These are phyloP conservation scores for Spheniscus mendiculus DNA, from an alignment of 2,113 vertebrate species.

Conservation along the genomic window DNA sequence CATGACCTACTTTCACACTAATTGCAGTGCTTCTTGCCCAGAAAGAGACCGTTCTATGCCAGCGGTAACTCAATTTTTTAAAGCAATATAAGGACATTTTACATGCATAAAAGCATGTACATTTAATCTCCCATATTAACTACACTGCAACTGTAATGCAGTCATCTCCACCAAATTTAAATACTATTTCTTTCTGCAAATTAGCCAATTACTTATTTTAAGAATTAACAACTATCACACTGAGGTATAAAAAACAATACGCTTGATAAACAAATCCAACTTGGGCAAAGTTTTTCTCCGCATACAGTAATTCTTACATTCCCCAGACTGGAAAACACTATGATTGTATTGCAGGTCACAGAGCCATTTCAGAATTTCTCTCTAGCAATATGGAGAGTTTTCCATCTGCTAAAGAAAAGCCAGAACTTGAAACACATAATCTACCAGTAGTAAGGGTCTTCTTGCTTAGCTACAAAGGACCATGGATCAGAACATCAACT, in stretches of 20 bases:
- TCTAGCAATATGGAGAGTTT: background rate
- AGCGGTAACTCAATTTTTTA: background rate
- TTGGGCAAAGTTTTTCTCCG: background rate
- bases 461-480: background rate
- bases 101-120: background rate
- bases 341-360: background rate
- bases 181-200: background rate
- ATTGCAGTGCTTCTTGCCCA: background rate
- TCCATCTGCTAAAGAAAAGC: background rate
- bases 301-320: background rate
- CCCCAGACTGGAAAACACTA: background rate
- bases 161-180: background rate
- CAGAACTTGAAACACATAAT: background rate
- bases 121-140: background rate
- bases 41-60: background rate
- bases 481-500: background rate
- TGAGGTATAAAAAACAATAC: background rate
- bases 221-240: background rate
- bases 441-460: background rate
- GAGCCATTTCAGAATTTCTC: background rate
- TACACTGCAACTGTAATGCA: background rate
- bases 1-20: slow-evolving; percentile 7
- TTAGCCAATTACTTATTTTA: background rate
- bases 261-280: background rate
- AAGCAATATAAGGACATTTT: background rate